Percentiles rank a stretch among this genome's conserved stretches.
Evolutionary conservation across 2,113 vertebrate species (phyloP).

Genomic region (Andinoacara biseriatus): DNA sequence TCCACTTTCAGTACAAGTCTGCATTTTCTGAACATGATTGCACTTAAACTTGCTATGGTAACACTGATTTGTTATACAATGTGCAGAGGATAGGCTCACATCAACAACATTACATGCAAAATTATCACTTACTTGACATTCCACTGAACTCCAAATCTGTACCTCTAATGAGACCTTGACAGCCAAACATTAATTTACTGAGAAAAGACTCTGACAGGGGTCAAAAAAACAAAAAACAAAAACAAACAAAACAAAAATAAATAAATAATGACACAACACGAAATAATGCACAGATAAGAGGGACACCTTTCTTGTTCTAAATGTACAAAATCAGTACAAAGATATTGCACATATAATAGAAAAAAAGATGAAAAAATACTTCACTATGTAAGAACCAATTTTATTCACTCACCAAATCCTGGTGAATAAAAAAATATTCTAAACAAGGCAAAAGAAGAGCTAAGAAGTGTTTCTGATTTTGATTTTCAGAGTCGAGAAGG

Average conservation of each 20-base stretch:
- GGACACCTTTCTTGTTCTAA: conserved; percentile 63
- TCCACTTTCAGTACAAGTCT: conserved; percentile 83
- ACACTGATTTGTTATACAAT: conserved; percentile 91
- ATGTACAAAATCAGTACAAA: conserved; percentile 75
- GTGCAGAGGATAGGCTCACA: conserved; percentile 87
- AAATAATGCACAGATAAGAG: conserved; percentile 53
- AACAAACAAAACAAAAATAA: conserved; percentile 49
- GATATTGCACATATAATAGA: conserved; percentile 79
- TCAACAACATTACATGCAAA: conserved; percentile 85
- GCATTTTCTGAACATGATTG: conserved; percentile 85
- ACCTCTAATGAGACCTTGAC: conserved; percentile 54
- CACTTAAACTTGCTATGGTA: conserved; percentile 92
- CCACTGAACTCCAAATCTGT: conserved; percentile 80
- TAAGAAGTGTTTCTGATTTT: conserved; percentile 26
- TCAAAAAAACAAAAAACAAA: conserved; percentile 23
- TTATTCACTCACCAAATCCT: conserved; percentile 58
- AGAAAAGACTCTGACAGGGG: conserved; percentile 66
- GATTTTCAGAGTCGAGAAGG: conserved; percentile 54
- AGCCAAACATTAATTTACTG: conserved; percentile 63
- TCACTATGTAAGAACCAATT: conserved; percentile 60
- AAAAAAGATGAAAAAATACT: conserved; percentile 64
- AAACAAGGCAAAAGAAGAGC: conserved; percentile 61
- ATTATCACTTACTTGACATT: conserved; percentile 77
- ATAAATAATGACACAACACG: conserved; percentile 71
- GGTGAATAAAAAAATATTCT: conserved; percentile 44